Conservation (phyloP, 2,888 invertebrate species). For the Cyrtodaria siliqua region DNA sequence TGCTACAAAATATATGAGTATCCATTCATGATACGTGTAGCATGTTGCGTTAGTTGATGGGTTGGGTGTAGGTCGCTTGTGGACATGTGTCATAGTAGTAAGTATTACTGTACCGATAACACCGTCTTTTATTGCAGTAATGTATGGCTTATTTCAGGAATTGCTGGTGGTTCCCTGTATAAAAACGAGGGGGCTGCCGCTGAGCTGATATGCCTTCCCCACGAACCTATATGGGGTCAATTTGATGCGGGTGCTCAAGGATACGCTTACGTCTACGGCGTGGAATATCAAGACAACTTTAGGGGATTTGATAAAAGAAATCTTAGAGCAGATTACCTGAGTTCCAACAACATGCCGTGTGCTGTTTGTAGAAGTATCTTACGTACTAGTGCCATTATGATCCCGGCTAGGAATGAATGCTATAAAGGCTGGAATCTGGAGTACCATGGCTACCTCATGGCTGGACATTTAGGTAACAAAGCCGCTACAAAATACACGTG, state of each 20-base stretch:
- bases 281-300: neutral
- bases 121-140: too few relatives aligned
- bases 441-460: constrained; percentile 61
- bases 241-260: neutral
- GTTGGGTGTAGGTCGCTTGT: too few relatives aligned
- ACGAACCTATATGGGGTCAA: constrained; percentile 28
- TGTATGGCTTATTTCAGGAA: too few relatives aligned
- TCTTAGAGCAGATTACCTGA: constrained; percentile 31
- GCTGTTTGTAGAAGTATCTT: constrained; percentile 51
- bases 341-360: constrained; percentile 58
- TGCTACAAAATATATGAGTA: too few relatives aligned
- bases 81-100: too few relatives aligned
- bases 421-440: constrained; percentile 57
- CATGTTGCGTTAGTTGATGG: too few relatives aligned
- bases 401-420: constrained; percentile 56
- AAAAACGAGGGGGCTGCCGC: constrained; percentile 26
- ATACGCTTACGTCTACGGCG: neutral
- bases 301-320: neutral
- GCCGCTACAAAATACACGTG: constrained; percentile 46
- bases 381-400: constrained; percentile 44
- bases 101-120: too few relatives aligned
- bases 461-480: constrained; percentile 16
- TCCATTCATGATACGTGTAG: too few relatives aligned
- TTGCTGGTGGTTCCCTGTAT: constrained; percentile 17
- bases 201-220: constrained; percentile 45